phyloP scores from a whole-genome alignment of 2,797 vertebrate species.

The Morus bassanus region DNA sequence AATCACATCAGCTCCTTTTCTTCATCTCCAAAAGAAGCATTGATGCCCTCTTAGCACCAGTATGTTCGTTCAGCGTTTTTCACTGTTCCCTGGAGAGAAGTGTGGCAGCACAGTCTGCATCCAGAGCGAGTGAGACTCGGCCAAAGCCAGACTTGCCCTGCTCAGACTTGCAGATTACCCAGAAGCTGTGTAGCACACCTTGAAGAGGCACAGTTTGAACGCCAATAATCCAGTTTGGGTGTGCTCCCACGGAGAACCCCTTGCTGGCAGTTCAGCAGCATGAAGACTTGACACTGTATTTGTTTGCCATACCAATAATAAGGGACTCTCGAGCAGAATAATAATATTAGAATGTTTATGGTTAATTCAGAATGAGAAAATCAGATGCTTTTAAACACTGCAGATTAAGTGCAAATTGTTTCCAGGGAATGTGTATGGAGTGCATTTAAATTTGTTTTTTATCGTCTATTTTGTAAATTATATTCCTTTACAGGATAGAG shows the following conservation, averaged over 20 bases:
- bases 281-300: background rate
- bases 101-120: background rate
- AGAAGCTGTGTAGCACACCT: background rate
- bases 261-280: background rate
- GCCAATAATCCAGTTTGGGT: background rate
- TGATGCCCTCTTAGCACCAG: constrained; percentile 38
- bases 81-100: background rate
- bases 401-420: constrained; percentile 45
- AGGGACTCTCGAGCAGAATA: background rate
- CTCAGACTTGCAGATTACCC: constrained; percentile 5
- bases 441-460: constrained; percentile 70
- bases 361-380: constrained; percentile 19
- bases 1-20: constrained; percentile 28
- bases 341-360: background rate
- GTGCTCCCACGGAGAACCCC: background rate
- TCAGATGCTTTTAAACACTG: constrained; percentile 21
- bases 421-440: constrained; percentile 39
- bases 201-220: background rate
- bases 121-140: background rate
- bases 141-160: background rate
- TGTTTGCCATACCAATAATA: background rate
- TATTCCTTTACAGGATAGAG: constrained; percentile 70
- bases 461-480: constrained; percentile 70
- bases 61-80: background rate
- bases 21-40: constrained; percentile 3